Evolutionary conservation across 2,113 vertebrate species (phyloP).

Genomic region (Pagrus major): DNA sequence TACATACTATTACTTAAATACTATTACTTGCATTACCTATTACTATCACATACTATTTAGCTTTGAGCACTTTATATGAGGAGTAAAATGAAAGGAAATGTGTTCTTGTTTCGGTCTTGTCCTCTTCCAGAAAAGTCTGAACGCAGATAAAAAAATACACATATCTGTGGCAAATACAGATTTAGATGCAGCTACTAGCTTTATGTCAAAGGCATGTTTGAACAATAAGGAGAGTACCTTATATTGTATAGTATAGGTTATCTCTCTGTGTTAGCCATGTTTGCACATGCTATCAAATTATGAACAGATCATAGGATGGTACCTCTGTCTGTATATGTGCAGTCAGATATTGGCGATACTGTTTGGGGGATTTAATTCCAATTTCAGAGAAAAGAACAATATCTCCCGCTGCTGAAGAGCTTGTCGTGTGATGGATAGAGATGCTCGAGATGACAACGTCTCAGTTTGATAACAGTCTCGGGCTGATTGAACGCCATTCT

Average conservation of each 20-base stretch:
- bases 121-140: background rate
- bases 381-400: conserved; percentile 42
- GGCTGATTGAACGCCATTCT: conserved; percentile 55
- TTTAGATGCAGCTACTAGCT: background rate
- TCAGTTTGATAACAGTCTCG: conserved; percentile 39
- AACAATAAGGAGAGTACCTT: background rate
- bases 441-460: conserved; percentile 54
- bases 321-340: background rate
- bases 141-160: background rate
- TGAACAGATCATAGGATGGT: background rate
- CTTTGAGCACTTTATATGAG: no score
- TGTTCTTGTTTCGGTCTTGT: no score
- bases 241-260: no score
- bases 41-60: no score
- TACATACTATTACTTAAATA: no score
- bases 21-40: no score
- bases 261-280: conserved; percentile 2
- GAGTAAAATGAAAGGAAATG: background rate
- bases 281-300: conserved; percentile 27
- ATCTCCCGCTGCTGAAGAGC: conserved; percentile 40
- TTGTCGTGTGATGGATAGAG: conserved; percentile 58
- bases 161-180: background rate
- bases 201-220: background rate
- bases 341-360: background rate
- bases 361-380: conserved; percentile 40